phyloP scores from a whole-genome alignment of 2,888 invertebrate genomes.

The Dromius quadrimaculatus region DNA sequence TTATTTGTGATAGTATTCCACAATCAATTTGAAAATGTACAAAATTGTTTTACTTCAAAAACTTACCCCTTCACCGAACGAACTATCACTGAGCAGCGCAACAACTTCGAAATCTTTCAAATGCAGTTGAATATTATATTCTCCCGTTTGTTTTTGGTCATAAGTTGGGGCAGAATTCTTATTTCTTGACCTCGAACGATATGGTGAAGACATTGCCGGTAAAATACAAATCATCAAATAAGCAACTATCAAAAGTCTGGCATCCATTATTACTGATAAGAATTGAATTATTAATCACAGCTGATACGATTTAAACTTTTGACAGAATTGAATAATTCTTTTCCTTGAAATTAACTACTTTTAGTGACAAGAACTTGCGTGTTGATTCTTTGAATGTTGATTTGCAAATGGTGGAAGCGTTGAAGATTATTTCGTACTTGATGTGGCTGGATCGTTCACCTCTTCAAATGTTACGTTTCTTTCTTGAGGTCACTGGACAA shows the following conservation, averaged over 20 bases:
- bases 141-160: conserved; percentile 84
- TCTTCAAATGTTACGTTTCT: conserved; percentile 9
- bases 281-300: background rate
- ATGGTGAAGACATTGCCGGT: conserved; percentile 7
- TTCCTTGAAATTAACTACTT: background rate
- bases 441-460: conserved; percentile 24
- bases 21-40: background rate
- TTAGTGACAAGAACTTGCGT: background rate
- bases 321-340: background rate
- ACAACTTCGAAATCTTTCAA: conserved; percentile 83
- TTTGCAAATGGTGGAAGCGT: conserved; percentile 7
- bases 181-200: conserved; percentile 48
- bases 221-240: conserved; percentile 38
- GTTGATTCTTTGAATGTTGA: background rate
- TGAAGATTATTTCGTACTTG: conserved; percentile 3
- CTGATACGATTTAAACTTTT: background rate
- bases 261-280: conserved; percentile 13
- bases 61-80: conserved; percentile 72
- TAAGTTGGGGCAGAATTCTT: conserved; percentile 61
- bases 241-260: conserved; percentile 10
- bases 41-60: too few species aligned
- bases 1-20: background rate
- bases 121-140: conserved; percentile 83
- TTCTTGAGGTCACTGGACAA: conserved; percentile 9
- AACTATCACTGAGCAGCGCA: conserved; percentile 74